phyloP scores from a whole-genome alignment of 2,888 invertebrate species.

The Brachylomia viminalis region DNA sequence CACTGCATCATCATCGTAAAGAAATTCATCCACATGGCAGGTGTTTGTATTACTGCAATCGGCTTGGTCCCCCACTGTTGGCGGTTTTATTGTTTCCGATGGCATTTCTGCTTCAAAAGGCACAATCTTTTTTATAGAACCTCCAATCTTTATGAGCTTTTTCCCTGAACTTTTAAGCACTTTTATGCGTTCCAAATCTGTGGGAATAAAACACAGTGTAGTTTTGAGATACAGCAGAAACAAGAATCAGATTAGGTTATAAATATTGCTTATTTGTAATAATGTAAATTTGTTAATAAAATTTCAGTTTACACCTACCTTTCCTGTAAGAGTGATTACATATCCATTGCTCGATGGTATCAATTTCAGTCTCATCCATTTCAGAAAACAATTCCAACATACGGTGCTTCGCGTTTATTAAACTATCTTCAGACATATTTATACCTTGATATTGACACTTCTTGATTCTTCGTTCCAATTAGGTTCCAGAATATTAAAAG shows the following conservation, averaged over 20 bases:
- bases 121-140: slow-evolving; percentile 80
- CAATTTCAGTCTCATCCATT: slow-evolving; percentile 78
- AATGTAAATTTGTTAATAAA: no score
- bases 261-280: no score
- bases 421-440: slow-evolving; percentile 74
- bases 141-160: slow-evolving; percentile 78
- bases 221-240: background rate
- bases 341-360: slow-evolving; percentile 83
- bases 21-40: slow-evolving; percentile 92
- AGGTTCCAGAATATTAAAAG: background rate
- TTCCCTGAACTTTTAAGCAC: slow-evolving; percentile 75
- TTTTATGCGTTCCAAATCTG: slow-evolving; percentile 81
- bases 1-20: slow-evolving; percentile 92
- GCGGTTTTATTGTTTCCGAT: slow-evolving; percentile 83
- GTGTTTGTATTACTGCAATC: slow-evolving; percentile 90
- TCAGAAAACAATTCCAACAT: slow-evolving; percentile 79
- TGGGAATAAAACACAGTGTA: slow-evolving; percentile 33
- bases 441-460: background rate
- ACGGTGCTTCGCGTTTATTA: slow-evolving; percentile 75
- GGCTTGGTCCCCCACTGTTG: slow-evolving; percentile 85
- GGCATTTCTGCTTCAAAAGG: slow-evolving; percentile 84
- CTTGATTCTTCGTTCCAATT: background rate
- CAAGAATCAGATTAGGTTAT: background rate
- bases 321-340: slow-evolving; percentile 80
- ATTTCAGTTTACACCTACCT: slow-evolving; percentile 71